These are phyloP conservation scores for Eublepharis macularius DNA, from an alignment of 2,113 vertebrate genomes.

Conservation along the genomic window DNA sequence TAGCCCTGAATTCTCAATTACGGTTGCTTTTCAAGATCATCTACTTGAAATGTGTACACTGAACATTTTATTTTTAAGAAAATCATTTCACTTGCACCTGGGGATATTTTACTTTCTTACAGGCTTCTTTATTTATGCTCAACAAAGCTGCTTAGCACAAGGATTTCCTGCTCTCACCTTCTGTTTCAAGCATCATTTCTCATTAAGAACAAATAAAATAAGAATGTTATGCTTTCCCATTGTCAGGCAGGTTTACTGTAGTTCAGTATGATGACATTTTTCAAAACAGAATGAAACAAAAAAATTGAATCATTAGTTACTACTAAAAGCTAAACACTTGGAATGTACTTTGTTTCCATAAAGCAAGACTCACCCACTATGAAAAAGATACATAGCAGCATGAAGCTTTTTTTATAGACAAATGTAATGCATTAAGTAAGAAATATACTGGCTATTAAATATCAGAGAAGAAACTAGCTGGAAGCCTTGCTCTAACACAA, in stretches of 20 bases:
- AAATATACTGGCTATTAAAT: neutral
- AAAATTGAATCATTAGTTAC: constrained; percentile 36
- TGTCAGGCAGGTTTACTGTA: constrained; percentile 17
- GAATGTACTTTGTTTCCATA: constrained; percentile 20
- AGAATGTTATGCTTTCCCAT: constrained; percentile 20
- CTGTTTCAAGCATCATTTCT: constrained; percentile 22
- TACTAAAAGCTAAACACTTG: constrained; percentile 36
- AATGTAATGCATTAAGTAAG: neutral
- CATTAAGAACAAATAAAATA: constrained; percentile 16
- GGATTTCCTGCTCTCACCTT: neutral
- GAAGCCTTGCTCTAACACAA: neutral
- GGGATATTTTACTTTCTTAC: neutral
- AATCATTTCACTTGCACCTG: neutral
- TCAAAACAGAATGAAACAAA: constrained; percentile 25
- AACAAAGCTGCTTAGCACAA: constrained; percentile 15
- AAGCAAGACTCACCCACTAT: constrained; percentile 14
- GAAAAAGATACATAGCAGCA: neutral
- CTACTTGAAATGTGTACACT: neutral
- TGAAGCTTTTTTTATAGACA: constrained; percentile 1
- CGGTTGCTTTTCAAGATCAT: neutral
- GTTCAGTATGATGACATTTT: constrained; percentile 29
- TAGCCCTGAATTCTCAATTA: neutral
- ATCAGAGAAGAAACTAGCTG: neutral
- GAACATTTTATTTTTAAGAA: neutral
- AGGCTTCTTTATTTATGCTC: constrained; percentile 25